These are phyloP conservation scores for Carettochelys insculpta DNA, from an alignment of 2,113 vertebrate species.

Conservation along the genomic window DNA sequence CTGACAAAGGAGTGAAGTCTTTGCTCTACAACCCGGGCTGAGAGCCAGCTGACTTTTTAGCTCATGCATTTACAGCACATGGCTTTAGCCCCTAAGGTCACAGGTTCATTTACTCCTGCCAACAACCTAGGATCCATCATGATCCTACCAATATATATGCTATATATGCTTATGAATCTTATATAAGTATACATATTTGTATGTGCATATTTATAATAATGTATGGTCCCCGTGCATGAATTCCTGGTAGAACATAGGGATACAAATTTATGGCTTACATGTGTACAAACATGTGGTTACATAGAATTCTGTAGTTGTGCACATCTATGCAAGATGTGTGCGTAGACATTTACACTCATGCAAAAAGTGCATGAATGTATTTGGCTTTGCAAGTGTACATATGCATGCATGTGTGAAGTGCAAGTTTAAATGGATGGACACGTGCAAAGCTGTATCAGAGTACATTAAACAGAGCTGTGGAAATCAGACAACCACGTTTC, in stretches of 20 bases:
- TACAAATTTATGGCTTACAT: not conserved
- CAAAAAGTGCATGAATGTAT: not conserved
- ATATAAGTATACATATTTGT: no score
- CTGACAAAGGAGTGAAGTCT: no score
- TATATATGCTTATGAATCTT: no score
- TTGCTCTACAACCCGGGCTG: no score
- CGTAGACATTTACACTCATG: not conserved
- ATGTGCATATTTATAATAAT: not conserved
- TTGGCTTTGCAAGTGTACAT: not conserved
- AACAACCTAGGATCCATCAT: no score
- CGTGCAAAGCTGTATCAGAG: not conserved
- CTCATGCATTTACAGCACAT: no score
- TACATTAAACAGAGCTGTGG: not conserved
- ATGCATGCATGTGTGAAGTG: not conserved
- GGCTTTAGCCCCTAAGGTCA: no score
- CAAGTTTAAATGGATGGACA: not conserved
- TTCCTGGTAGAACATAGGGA: not conserved
- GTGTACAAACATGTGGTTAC: not conserved
- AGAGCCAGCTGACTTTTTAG: no score
- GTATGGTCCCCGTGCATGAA: accelerated
- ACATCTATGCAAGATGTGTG: not conserved
- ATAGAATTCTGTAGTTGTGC: not conserved
- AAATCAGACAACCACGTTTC: not conserved
- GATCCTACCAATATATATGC: no score
- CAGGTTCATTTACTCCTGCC: no score